Evolutionary conservation across 1,140 invertebrate species (phyloP).

Genomic region (Bilobella aurantiaca): DNA sequence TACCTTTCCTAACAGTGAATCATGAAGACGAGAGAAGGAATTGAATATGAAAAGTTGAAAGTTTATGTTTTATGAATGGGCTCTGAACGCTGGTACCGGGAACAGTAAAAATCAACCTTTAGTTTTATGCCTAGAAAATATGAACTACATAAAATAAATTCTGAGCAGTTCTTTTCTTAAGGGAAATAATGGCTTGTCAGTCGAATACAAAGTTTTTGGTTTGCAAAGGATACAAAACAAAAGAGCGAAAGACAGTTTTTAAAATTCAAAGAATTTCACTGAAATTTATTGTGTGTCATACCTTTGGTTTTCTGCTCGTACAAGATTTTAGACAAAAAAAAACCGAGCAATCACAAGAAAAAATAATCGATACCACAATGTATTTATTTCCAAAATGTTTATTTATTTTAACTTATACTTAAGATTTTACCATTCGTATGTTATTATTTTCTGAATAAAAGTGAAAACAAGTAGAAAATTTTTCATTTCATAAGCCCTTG

Average conservation of each 20-base stretch:
- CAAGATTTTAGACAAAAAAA: background rate
- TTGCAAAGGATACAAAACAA: no score
- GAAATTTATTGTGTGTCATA: background rate
- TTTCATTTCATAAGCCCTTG: no score
- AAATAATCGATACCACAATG: background rate
- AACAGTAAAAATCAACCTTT: no score
- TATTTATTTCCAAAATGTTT: background rate
- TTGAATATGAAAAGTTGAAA: background rate
- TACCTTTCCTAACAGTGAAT: background rate
- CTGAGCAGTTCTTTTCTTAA: background rate
- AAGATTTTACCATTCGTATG: no score
- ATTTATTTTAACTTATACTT: no score
- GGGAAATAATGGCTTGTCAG: background rate
- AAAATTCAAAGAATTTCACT: background rate
- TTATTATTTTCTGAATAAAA: no score
- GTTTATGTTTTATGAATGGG: slow-evolving; percentile 6
- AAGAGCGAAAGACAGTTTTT: background rate
- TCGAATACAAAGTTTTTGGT: no score
- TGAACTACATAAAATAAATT: no score
- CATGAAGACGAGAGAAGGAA: background rate
- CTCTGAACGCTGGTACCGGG: no score
- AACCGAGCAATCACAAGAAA: background rate
- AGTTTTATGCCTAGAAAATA: no score
- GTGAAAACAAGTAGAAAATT: no score
- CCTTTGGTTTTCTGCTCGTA: background rate